phyloP scores from a whole-genome alignment of 2,797 vertebrate genomes.

The Lutra lutra region DNA sequence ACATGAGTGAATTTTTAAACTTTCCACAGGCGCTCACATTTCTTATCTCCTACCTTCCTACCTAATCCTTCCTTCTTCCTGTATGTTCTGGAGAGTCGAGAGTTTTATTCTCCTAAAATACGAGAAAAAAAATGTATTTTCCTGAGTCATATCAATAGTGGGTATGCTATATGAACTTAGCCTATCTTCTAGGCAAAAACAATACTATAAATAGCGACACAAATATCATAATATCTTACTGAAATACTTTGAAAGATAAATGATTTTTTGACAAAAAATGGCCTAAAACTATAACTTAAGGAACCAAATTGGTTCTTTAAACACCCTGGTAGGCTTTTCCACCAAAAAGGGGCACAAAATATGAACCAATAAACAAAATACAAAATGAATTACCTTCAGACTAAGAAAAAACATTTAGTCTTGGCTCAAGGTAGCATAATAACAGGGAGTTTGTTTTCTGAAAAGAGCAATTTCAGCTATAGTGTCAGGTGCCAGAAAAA shows the following conservation, averaged over 20 bases:
- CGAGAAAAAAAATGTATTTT: not conserved
- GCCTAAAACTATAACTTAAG: not conserved
- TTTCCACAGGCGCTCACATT: not conserved
- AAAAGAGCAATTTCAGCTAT: not conserved
- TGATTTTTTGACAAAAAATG: not conserved
- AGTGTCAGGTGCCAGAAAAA: not conserved
- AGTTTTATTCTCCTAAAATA: constrained; percentile 36
- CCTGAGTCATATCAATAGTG: not conserved
- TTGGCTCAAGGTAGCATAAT: not conserved
- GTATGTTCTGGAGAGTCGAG: not conserved
- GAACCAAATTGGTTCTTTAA: not conserved
- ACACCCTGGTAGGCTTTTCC: not conserved
- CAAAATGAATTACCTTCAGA: not conserved
- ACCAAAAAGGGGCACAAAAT: not conserved
- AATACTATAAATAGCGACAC: not conserved
- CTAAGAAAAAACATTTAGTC: not conserved
- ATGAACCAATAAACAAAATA: not conserved
- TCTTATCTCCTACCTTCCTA: not conserved
- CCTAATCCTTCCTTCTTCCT: not conserved
- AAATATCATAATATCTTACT: not conserved
- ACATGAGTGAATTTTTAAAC: not conserved
- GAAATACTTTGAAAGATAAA: constrained; percentile 16
- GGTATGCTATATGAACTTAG: not conserved
- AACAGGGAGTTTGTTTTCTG: not conserved
- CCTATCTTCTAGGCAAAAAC: not conserved